Evolutionary conservation across 2,797 vertebrate species (phyloP), one percentile per base, ranked within the genome.

Genomic region (Danio jaintianensis): DNA sequence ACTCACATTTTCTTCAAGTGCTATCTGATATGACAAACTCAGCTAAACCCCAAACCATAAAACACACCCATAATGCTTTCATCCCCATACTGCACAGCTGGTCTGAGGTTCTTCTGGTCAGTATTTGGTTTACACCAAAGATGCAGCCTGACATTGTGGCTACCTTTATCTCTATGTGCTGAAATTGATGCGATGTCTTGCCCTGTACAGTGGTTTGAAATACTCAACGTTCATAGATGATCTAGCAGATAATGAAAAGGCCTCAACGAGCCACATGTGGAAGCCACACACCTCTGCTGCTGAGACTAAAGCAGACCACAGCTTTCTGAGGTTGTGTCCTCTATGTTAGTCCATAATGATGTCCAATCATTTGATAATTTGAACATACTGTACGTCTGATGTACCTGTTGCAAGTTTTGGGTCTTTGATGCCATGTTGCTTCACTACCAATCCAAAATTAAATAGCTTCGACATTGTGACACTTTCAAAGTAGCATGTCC

Each of bases 271-370:
- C 29, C 67, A 69, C 66, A 69, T 38, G 47, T 36, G 29, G 10
- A 73, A 61, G 42, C 55, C 42, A 9, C 71, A 62, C 56, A 62
- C 67, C 29, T 69, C 67, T 52, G 29, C 6, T 69, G 9, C 48
- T 38, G 5, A 69, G 48, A 69, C 29, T 69, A 69, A 40, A 53
- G 48, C 16, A 38, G 47, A 69, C 67, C 29, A 1, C 16, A 53
- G 67, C 48, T 69, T 52, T 69, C 16, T 53, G 29, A 52, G 15
- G 48, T n/a, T 52, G 7, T 22, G 48, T 69, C 48, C 10, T 53
- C 48, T 9, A 53, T 70, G 29, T 52, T 38, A 53, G 29, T 18
- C 52, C 12, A 48, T 47, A n/a, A 45, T 47, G 59, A 12, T n/a
- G 1, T 7, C 12, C 12, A 59, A 47, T 12, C 10, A 59, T n/a